A percentile compares a stretch with the other conserved stretches of the same genome.
Conservation (phyloP, 2,888 invertebrate species). For the Prostheceraeus crozeri region DNA sequence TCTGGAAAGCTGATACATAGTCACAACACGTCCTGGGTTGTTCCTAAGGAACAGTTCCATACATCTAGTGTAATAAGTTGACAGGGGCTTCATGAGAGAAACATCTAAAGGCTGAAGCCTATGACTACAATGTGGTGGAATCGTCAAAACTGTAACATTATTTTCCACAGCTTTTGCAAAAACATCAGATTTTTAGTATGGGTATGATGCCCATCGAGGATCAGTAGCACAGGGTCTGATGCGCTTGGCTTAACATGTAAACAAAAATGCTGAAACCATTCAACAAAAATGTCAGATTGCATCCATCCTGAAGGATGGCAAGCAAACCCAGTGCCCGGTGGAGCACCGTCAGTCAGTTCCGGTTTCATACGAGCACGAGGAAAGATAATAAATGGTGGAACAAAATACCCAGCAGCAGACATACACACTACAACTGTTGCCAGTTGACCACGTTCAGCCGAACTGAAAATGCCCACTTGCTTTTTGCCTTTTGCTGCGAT, state of each 20-base stretch:
- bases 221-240: conserved; percentile 2
- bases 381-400: conserved; percentile 6
- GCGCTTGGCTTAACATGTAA: background rate
- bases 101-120: conserved; percentile 6
- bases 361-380: conserved; percentile 8
- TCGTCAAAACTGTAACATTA: background rate
- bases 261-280: background rate
- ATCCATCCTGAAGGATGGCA: conserved; percentile 23
- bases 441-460: background rate
- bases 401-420: background rate
- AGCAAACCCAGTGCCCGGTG: background rate
- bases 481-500: conserved; percentile 15
- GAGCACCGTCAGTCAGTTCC: conserved; percentile 2
- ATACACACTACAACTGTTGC: conserved; percentile 2
- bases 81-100: conserved; percentile 13
- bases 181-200: conserved; percentile 7
- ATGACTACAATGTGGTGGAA: conserved; percentile 12
- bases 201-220: conserved; percentile 11
- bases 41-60: conserved; percentile 7
- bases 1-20: background rate
- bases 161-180: background rate
- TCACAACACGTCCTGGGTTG: background rate
- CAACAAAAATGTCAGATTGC: background rate
- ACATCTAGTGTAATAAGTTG: background rate
- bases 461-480: conserved; percentile 7